Evolutionary conservation across 2,113 vertebrate species (phyloP), one percentile per base, ranked within the genome.

Genomic region (Xenopus laevis): DNA sequence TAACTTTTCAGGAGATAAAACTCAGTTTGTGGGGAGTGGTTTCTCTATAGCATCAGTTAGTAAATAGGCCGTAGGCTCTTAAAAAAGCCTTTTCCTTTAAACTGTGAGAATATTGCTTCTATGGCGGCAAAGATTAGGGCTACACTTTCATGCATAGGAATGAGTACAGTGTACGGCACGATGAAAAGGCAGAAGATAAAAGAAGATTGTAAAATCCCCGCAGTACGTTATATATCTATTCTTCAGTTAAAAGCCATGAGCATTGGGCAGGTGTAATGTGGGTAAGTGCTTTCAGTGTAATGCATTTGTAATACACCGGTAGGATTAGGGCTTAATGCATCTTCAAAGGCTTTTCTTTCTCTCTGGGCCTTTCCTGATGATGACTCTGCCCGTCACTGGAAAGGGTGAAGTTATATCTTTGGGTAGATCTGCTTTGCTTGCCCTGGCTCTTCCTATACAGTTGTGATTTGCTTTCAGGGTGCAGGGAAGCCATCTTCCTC

Each of bases 121-220:
- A 27, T 18, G 21, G 58, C 13, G 2, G 58, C 58, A 27, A 18
- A 9, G 20, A 60, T 60, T 27, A 27, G 21, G 7, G 1, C 13
- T 60, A 13, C 58, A 11, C 33, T n/a, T 4, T 46, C 33, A 59
- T 73, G 40, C n/a, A 59, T 59, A 65, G 53, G 71, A 73, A 73
- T 73, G 63, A 46, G 44, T 59, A 59, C 58, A n/a, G 20, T 33
- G 52, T 27, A 27, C 15, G 58, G 58, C 21, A 10, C 13, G 55
- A 61, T 74, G 57, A 74, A 74, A 74, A 74, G 64, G 18, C 11
- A 74, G 23, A 68, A 68, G 72, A 74, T 74, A 40, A 74, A 74
- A 67, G 72, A 59, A 13, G 13, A 18, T 6, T 55, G 61, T 18
- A 44, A 3, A 27, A 16, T 21, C 63, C 63, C 16, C 8, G 53